A percentile compares a stretch with the other conserved stretches of the same genome.
These are phyloP conservation scores for Zaprionus africanus DNA, from an alignment of 1,140 invertebrate species.

Conservation along the genomic window DNA sequence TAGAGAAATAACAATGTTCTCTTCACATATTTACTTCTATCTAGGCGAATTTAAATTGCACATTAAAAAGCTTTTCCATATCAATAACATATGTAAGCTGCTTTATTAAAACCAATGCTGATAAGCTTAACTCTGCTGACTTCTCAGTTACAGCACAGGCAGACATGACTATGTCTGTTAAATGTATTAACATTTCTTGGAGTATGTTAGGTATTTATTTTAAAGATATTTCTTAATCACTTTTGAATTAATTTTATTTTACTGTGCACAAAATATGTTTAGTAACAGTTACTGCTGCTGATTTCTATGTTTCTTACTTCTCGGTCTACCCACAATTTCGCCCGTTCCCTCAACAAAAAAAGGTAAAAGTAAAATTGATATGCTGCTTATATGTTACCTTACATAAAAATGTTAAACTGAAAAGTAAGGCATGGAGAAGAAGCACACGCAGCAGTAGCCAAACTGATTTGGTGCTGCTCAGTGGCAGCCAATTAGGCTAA, in stretches of 20 bases:
- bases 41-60: not conserved
- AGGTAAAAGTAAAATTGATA: conserved; percentile 4
- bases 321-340: not conserved
- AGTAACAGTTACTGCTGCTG: not conserved
- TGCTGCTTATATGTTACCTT: not conserved
- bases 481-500: conserved; percentile 51
- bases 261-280: not conserved
- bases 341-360: not conserved
- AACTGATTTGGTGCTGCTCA: conserved; percentile 45
- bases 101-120: not conserved
- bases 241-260: not conserved
- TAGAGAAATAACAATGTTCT: not conserved
- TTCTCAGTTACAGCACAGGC: not conserved
- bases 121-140: not conserved
- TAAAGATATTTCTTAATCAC: not conserved
- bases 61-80: not conserved
- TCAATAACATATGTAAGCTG: not conserved
- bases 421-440: conserved; percentile 1
- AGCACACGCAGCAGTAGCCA: not conserved
- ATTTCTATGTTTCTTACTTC: not conserved
- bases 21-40: not conserved
- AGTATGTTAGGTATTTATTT: not conserved
- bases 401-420: conserved; percentile 20
- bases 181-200: not conserved
- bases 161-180: too few relatives aligned